Percentiles rank a stretch among this genome's conserved stretches.
Conservation (phyloP, 2,113 vertebrate genomes). For the Atrichornis clamosus region DNA sequence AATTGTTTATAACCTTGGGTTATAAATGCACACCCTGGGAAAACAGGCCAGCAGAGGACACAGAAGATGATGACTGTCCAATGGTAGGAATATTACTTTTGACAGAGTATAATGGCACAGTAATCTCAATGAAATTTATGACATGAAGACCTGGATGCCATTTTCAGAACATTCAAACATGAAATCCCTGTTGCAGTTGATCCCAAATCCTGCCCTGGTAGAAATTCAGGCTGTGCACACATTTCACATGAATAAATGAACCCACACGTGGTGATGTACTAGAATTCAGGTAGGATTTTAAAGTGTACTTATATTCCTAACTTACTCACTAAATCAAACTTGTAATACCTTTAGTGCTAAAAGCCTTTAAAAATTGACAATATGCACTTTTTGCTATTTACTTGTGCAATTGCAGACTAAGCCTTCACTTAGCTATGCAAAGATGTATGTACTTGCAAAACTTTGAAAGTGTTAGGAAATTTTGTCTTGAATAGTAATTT, state of each 20-base stretch:
- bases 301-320: background rate
- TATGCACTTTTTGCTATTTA: background rate
- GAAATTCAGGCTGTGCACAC: background rate
- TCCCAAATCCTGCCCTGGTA: background rate
- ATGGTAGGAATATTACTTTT: background rate
- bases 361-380: background rate
- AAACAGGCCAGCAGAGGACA: background rate
- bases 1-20: background rate
- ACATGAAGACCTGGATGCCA: background rate
- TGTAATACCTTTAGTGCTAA: too few species aligned
- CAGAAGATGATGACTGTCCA: background rate
- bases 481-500: background rate
- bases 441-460: background rate
- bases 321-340: background rate
- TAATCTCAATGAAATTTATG: background rate
- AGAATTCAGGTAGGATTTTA: background rate
- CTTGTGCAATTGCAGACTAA: background rate
- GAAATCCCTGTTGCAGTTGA: background rate
- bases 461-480: background rate
- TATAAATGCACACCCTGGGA: background rate
- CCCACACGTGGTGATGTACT: accelerated
- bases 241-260: background rate
- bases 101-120: background rate
- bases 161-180: background rate
- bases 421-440: background rate